Evolutionary conservation across 2,113 vertebrate genomes (phyloP), one percentile per base, ranked within the genome.

Genomic region (Mormyrus iriodes): DNA sequence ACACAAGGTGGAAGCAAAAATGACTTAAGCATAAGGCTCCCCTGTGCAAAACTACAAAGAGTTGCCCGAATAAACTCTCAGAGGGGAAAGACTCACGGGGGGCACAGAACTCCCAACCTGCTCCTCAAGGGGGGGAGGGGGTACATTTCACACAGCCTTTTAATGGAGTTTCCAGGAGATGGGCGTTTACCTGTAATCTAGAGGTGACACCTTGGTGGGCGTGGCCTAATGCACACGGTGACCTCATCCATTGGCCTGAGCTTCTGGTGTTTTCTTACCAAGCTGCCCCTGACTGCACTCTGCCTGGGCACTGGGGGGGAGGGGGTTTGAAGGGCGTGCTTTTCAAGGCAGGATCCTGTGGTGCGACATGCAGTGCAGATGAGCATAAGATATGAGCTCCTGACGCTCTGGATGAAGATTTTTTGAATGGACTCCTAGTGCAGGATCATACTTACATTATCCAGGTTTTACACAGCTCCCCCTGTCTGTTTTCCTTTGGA

Each of bases 21-120:
- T 85, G 21, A 85, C 44, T 85, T 85, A 49, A 48, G 51, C 83
- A 85, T 48, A 42, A 85, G 83, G 83, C 83, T 42, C 42, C 61
- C 61, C 73, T 42, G 35, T 79, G 35, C 17, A 79, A 79, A 79
- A 79, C 13, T 79, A 17, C 73, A 79, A 79, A 79, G 73, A 42
- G 35, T 42, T n/a, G 3, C 31, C 17, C 1, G 5, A n/a, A n/a
- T n/a, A n/a, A n/a, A n/a, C n/a, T n/a, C n/a, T n/a, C n/a, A n/a
- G 52, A 53, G 0, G 13, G 52, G 15, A 53, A 15, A 13, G 73
- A 13, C 35, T 79, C 35, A 76, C 1, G 35, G 31, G 27, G 69
- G 27, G n/a, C n/a, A 65, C 24, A 27, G 61, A 65, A 65, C 61
- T 3, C 55, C 55, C 55, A 21, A 5, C 53, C 53, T 4, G 7